Conservation (phyloP, 2,797 vertebrate genomes). For the Limnodromus scolopaceus region DNA sequence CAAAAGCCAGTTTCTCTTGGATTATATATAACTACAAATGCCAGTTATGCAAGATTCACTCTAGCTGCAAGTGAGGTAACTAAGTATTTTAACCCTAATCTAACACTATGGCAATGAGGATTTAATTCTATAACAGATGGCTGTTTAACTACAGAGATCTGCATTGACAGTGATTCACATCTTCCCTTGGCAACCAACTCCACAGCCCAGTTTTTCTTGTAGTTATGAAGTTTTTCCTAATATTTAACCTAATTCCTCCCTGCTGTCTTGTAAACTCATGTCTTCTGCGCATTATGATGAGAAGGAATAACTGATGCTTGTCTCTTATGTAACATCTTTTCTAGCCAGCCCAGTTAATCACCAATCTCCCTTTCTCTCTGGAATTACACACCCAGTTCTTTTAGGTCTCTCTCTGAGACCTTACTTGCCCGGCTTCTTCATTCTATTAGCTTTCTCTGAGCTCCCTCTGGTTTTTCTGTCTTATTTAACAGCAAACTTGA, state of each 20-base stretch:
- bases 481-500: neutral
- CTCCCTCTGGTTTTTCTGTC: neutral
- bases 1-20: neutral
- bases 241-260: neutral
- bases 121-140: slow-evolving; percentile 27
- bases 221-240: neutral
- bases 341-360: neutral
- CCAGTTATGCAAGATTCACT: neutral
- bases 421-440: neutral
- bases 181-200: neutral
- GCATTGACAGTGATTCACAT: slow-evolving; percentile 1
- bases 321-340: neutral
- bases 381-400: neutral
- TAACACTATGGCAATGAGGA: neutral
- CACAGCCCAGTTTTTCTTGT: neutral
- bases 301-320: neutral
- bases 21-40: neutral
- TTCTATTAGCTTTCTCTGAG: neutral
- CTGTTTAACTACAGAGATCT: neutral
- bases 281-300: neutral
- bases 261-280: slow-evolving; percentile 5
- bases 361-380: neutral
- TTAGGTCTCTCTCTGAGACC: neutral
- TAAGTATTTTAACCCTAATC: neutral
- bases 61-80: neutral